Base-by-base conservation (phyloP, 1,140 invertebrate species). In the Ericerus pela region DNA sequence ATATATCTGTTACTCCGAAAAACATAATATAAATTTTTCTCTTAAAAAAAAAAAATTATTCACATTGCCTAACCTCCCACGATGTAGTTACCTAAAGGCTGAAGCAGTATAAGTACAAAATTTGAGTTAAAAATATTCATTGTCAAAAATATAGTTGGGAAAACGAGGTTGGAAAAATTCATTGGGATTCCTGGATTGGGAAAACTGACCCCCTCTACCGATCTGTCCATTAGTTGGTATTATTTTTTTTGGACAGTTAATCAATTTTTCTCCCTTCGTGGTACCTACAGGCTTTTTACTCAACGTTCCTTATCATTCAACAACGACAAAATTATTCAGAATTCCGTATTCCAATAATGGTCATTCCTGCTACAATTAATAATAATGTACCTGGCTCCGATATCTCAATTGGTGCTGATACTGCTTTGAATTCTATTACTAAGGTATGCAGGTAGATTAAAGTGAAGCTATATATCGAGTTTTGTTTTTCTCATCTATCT, bases 391-490 rank as follows among this genome's bases (percentile, higher is more conserved):
- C 57, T 0, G 57, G 57, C 12, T 54, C 57, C 0, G 57, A 58
- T 54, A 51, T 58, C 22, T 58, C 57, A 20, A 24, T 58, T 24
- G 57, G 57, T 27, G 26, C 57, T 8, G 57, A 58, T 38, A 58
- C 57, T 2, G 57, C 57, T 5, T 29, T 58, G 28, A 58, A 58
- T 29, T 30, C 47, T 33, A 30, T 58, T 12, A 38, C 54, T 2
- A 58, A 58, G 22, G 57, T 58, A 28, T 16, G 27, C n/a, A 8
- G 8, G 30, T 33, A 10, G 30, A 16, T 41, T 10, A 41, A 8
- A 16, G 16, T 41, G 16, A 12, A 8, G n/a, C n/a, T n/a, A n/a
- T n/a, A n/a, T n/a, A n/a, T n/a, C n/a, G n/a, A n/a, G n/a, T 16
- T 16, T 16, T 16, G 20, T 47, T 22, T 12, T 47, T 18, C 20